A percentile compares a stretch with the other conserved stretches of the same genome.
phyloP scores from a whole-genome alignment of 1,140 invertebrate species.

The Sminthurinus signatus region DNA sequence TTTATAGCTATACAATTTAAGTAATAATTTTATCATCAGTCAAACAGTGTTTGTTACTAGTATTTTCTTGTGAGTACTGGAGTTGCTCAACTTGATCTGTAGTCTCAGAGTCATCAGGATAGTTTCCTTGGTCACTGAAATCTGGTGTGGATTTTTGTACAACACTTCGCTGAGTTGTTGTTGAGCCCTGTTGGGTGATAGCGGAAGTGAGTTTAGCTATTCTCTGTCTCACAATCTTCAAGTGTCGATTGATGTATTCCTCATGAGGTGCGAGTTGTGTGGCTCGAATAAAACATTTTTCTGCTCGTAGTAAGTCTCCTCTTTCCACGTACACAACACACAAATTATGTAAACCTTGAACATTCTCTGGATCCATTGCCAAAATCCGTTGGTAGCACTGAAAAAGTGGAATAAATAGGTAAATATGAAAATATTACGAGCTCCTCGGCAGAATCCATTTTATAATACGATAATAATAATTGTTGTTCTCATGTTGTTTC shows the following conservation, averaged over 20 bases:
- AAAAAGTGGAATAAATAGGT: constrained; percentile 39
- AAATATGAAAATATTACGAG: constrained; percentile 29
- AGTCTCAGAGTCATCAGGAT: neutral
- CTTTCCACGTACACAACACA: constrained; percentile 92
- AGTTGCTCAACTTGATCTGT: constrained; percentile 14
- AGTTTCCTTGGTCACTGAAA: constrained; percentile 9
- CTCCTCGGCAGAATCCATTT: too few relatives aligned
- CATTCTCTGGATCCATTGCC: constrained; percentile 78
- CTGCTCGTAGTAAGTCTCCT: constrained; percentile 71
- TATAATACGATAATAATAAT: too few relatives aligned
- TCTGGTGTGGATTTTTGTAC: constrained; percentile 18
- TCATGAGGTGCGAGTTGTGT: constrained; percentile 73
- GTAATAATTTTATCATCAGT: constrained; percentile 17
- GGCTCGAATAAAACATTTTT: constrained; percentile 73
- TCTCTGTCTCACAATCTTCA: constrained; percentile 74
- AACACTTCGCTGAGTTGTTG: constrained; percentile 18
- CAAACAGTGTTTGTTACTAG: constrained; percentile 22
- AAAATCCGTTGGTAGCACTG: constrained; percentile 86
- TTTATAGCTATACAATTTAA: neutral
- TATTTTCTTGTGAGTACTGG: constrained; percentile 22
- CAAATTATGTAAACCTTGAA: constrained; percentile 90
- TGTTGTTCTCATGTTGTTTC: too few relatives aligned
- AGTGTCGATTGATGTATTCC: constrained; percentile 81
- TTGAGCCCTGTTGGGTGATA: constrained; percentile 12
- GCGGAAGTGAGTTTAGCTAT: constrained; percentile 48